Conservation (phyloP, 2,113 vertebrate species). For the Lathamus discolor region DNA sequence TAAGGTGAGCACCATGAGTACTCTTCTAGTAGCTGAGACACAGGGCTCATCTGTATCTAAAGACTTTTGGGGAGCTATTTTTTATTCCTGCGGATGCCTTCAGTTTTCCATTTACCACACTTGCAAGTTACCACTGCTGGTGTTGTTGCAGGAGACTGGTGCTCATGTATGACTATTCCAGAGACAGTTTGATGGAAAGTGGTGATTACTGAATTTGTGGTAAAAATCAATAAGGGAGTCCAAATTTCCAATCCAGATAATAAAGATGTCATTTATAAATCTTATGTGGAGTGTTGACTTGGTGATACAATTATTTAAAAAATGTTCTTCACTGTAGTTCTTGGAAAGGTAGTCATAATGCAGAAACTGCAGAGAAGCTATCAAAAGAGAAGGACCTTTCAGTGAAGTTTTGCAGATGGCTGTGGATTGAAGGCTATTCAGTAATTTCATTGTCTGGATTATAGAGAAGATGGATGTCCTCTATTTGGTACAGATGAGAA, state of each 20-base stretch:
- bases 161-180: not conserved
- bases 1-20: not conserved
- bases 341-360: not conserved
- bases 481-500: not conserved
- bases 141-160: not conserved
- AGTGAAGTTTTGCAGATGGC: not conserved
- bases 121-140: not conserved
- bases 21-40: not conserved
- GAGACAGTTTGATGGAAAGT: conserved; percentile 28
- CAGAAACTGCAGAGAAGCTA: not conserved
- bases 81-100: not conserved
- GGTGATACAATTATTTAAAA: conserved; percentile 9
- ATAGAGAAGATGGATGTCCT: not conserved
- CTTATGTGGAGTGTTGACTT: not conserved
- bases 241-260: not conserved
- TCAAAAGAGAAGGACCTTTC: not conserved
- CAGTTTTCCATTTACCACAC: not conserved
- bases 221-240: conserved; percentile 40
- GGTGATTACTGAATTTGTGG: conserved; percentile 24
- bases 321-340: not conserved
- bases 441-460: not conserved
- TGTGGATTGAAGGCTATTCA: not conserved
- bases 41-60: not conserved
- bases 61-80: not conserved
- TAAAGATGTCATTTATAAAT: conserved; percentile 20